phyloP scores from a whole-genome alignment of 2,797 vertebrate genomes.

The Pitangus sulphuratus region DNA sequence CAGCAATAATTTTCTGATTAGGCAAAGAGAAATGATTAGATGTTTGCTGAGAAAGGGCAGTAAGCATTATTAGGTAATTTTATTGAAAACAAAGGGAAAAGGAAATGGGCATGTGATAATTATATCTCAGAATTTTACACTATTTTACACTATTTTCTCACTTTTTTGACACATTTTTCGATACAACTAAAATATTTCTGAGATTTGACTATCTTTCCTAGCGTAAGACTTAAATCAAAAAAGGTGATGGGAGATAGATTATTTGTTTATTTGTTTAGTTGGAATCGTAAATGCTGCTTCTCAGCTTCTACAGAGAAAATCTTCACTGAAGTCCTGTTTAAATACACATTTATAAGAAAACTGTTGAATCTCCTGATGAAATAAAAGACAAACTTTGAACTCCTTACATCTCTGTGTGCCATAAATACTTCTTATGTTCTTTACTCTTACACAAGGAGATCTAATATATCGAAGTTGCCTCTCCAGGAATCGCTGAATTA shows the following conservation, averaged over 20 bases:
- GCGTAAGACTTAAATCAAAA: neutral
- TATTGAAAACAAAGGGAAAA: neutral
- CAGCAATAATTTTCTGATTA: neutral
- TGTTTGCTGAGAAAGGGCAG: neutral
- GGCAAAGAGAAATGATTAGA: rapidly evolving
- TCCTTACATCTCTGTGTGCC: neutral
- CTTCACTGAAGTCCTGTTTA: neutral
- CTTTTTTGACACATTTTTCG: rapidly evolving
- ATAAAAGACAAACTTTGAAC: neutral
- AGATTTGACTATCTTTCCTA: neutral
- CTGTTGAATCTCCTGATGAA: neutral
- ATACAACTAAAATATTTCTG: neutral
- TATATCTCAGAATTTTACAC: neutral
- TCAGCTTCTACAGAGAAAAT: neutral
- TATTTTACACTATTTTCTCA: neutral
- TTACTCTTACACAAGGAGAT: neutral
- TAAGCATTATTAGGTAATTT: neutral
- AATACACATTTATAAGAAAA: neutral
- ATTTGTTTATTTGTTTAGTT: neutral
- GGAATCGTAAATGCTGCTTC: neutral
- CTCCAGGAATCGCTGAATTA: neutral
- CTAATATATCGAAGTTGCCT: neutral
- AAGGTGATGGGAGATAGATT: neutral
- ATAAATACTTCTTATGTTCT: neutral
- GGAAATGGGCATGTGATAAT: neutral